Percentiles rank a stretch among this genome's conserved stretches.
phyloP scores from a whole-genome alignment of 2,797 vertebrate genomes.

The Anguilla anguilla region DNA sequence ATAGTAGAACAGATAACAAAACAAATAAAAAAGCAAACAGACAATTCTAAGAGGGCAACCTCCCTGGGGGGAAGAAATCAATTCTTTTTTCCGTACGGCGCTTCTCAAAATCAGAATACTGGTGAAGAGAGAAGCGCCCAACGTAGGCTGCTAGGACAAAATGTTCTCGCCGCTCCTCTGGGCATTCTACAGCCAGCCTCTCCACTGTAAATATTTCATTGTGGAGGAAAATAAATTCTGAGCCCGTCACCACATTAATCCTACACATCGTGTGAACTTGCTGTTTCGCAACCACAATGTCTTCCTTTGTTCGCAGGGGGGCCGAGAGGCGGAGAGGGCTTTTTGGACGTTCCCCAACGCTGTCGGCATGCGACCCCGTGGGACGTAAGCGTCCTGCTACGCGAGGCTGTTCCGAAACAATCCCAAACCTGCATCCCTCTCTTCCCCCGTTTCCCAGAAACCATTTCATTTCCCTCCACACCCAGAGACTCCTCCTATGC shows the following conservation, averaged over 20 bases:
- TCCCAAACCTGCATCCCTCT: background rate
- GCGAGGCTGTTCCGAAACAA: background rate
- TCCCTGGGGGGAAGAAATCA: background rate
- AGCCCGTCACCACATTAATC: conserved; percentile 49
- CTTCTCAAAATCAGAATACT: background rate
- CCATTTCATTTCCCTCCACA: background rate
- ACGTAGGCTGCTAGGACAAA: background rate
- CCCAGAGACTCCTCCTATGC: background rate
- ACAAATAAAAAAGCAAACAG: background rate
- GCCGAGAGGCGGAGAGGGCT: conserved; percentile 24
- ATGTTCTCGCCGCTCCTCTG: background rate
- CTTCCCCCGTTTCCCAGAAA: background rate
- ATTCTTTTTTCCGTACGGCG: background rate
- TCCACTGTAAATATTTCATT: conserved; percentile 1
- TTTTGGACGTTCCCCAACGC: background rate
- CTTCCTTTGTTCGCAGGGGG: conserved; percentile 56
- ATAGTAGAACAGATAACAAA: background rate
- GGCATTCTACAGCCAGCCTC: background rate
- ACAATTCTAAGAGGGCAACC: background rate
- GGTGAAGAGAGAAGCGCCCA: background rate
- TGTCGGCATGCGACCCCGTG: background rate
- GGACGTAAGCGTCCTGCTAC: background rate
- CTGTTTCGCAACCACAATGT: conserved; percentile 60
- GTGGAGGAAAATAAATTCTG: conserved; percentile 32
- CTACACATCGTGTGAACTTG: conserved; percentile 55